Evolutionary conservation across 2,888 invertebrate species (phyloP).

Genomic region (Linnaemya tessellans): DNA sequence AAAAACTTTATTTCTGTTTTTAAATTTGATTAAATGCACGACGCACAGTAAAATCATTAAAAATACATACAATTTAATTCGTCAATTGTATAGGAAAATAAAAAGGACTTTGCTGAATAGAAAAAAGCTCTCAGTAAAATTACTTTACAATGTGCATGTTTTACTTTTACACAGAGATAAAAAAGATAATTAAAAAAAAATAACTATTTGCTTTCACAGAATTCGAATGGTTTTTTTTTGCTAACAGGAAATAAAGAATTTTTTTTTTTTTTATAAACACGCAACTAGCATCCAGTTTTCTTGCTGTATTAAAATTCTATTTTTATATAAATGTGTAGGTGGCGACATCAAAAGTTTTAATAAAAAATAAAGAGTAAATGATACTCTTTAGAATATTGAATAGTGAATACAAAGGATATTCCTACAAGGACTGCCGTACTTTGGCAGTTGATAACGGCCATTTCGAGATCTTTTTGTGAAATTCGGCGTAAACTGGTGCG

Average conservation of each 20-base stretch:
- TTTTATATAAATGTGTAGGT: no score
- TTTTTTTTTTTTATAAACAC: neutral
- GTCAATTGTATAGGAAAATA: neutral
- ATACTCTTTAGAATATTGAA: no score
- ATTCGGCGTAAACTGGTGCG: no score
- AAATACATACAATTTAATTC: slow-evolving; percentile 42
- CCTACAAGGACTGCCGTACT: no score
- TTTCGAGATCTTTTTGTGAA: no score
- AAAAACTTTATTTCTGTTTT: slow-evolving; percentile 21
- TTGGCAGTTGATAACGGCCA: no score
- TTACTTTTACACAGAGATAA: neutral
- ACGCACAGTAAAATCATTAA: slow-evolving; percentile 25
- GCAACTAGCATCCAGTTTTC: no score
- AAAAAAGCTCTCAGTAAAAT: neutral
- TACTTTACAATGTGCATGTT: slow-evolving; percentile 22
- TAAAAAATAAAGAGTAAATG: no score
- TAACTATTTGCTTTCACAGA: neutral
- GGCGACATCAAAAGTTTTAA: no score
- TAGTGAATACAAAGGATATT: no score
- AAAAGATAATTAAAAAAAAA: neutral
- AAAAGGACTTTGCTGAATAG: neutral
- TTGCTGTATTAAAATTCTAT: no score
- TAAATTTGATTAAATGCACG: slow-evolving; percentile 43
- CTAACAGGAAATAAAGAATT: neutral
- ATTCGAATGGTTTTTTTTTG: neutral